Percentiles rank a stretch among this genome's conserved stretches.
Evolutionary conservation across 2,797 vertebrate genomes (phyloP).

Genomic region (Muscicapa striata): DNA sequence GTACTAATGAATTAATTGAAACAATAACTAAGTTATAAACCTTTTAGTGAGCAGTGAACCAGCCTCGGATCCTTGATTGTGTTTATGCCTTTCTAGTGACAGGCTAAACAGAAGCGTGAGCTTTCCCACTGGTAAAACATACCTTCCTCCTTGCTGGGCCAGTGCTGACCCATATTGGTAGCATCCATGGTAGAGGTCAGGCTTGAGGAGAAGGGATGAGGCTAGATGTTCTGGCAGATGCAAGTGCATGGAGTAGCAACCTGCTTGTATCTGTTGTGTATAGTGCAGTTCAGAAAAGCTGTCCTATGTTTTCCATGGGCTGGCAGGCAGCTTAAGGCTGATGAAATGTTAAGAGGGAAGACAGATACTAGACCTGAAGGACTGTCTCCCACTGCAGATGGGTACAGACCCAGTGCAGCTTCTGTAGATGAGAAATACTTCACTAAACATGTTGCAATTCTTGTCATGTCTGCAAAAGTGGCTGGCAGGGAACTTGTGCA

Average conservation of each 20-base stretch:
- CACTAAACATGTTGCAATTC: background rate
- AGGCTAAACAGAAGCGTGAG: background rate
- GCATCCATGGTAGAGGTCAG: rapidly evolving
- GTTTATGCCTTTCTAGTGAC: background rate
- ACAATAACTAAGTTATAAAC: slow-evolving; percentile 21
- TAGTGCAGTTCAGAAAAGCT: background rate
- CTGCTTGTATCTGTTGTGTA: background rate
- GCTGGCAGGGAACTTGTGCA: background rate
- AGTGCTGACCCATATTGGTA: background rate
- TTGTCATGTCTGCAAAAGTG: background rate
- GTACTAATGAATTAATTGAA: slow-evolving; percentile 42
- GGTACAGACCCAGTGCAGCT: background rate
- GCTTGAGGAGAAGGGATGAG: background rate
- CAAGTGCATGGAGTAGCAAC: background rate
- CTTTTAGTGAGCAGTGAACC: background rate
- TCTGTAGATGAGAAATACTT: background rate
- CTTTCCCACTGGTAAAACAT: background rate
- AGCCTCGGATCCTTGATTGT: background rate
- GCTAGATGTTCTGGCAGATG: background rate
- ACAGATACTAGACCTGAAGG: background rate
- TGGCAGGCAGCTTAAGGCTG: background rate
- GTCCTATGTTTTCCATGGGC: background rate
- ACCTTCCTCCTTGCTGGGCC: background rate
- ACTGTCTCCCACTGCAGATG: background rate
- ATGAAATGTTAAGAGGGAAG: background rate